Base-by-base conservation (phyloP, 2,113 vertebrate genomes). In the Plotosus lineatus region DNA sequence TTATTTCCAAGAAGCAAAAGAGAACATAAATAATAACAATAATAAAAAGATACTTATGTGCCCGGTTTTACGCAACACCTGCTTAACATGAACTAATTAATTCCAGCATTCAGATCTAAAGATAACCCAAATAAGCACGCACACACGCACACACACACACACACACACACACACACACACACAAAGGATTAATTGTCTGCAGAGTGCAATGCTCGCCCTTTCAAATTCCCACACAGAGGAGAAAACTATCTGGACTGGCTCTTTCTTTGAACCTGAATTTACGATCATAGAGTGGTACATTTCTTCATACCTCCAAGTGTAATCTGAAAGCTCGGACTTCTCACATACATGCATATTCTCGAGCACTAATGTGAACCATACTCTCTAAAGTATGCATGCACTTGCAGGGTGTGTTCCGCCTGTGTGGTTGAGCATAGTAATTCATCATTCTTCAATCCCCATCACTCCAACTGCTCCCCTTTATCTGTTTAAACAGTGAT, bases 111-210 rank as follows among this genome's bases (percentile, higher is more conserved):
- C 33, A 26, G 17, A 71, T 46, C 40, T 75, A 81, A 78, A 78
- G 56, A 71, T 73, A 68, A 60, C 28, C 46, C 65, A 84, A 56
- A 82, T 51, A 80, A 50, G 19, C 26, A 84, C 73, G 58, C 68
- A 87, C 90, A 91, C 88, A 89, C 85, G 79, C 85, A 73, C 83
- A 81, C 68, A 86, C 61, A 56, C 17, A 72, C 80, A 79, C 83
- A 79, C 84, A 84, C 80, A 58, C 60, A 31, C 36, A 60, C 72
- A 79, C 65, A 26, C 23, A 80, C 61, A 51, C 72, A 87, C 88
- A 91, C 88, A 90, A 90, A 91, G 87, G 85, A 86, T 81, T 78
- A 42, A 88, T 88, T 92, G 91, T 91, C 86, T 77, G 0, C 50
- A 82, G 58, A 85, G 84, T 87, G 85, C 53, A 51, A 23, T 76